These are phyloP conservation scores for Temnothorax longispinosus DNA, from an alignment of 1,140 invertebrate species.

Conservation along the genomic window DNA sequence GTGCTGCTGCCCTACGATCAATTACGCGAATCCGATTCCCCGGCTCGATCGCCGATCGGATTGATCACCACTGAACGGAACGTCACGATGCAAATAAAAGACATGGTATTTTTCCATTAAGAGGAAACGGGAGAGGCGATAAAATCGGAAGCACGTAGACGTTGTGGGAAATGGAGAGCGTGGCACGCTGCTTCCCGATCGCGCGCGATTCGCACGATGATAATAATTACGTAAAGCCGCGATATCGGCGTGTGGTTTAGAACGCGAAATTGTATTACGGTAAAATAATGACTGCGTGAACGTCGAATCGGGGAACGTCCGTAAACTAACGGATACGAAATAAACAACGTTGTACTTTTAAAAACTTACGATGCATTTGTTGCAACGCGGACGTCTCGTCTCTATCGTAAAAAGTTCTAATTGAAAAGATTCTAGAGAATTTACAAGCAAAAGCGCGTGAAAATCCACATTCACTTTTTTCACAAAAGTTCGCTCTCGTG, in stretches of 20 bases:
- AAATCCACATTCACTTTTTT: background rate
- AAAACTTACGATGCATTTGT: background rate
- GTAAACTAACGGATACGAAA: background rate
- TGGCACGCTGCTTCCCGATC: background rate
- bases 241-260: background rate
- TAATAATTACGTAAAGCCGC: constrained; percentile 32
- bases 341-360: background rate
- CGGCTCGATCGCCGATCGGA: constrained; percentile 34
- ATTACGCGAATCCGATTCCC: constrained; percentile 55
- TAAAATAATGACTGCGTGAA: constrained; percentile 26
- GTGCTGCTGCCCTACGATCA: constrained; percentile 35
- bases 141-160: constrained; percentile 48
- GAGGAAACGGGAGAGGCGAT: constrained; percentile 28
- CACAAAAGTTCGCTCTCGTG: background rate
- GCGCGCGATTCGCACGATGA: constrained; percentile 25
- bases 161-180: constrained; percentile 41
- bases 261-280: constrained; percentile 19
- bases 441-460: background rate
- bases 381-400: background rate
- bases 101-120: constrained; percentile 7
- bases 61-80: constrained; percentile 42
- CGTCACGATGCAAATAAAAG: constrained; percentile 42
- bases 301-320: background rate
- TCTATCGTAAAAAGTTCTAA: background rate
- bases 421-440: background rate